Conservation (phyloP, 2,797 vertebrate species). For the Myotis vivesi region DNA sequence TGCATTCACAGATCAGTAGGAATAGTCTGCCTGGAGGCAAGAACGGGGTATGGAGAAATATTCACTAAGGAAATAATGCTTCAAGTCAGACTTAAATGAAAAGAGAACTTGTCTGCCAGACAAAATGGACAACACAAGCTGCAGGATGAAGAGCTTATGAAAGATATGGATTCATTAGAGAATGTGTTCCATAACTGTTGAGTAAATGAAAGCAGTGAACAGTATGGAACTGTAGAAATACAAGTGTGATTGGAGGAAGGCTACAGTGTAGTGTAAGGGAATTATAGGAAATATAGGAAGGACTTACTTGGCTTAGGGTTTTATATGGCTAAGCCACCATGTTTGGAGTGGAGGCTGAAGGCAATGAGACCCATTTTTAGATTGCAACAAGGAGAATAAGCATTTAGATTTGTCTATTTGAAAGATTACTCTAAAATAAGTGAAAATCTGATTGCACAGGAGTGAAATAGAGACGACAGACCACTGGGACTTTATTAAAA, state of each 20-base stretch:
- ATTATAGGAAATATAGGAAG: neutral
- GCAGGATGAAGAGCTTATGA: neutral
- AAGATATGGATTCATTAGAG: neutral
- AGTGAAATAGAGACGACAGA: neutral
- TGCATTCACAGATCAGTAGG: neutral
- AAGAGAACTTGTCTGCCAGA: neutral
- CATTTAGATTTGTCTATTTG: neutral
- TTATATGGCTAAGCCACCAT: neutral
- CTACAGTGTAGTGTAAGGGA: neutral
- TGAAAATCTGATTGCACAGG: neutral
- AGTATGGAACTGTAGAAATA: neutral
- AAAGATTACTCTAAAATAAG: neutral
- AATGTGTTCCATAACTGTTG: neutral
- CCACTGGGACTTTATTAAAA: neutral
- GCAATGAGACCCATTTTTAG: fast-evolving
- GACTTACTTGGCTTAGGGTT: neutral
- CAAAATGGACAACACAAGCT: neutral
- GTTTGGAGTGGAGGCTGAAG: neutral
- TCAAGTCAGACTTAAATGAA: neutral
- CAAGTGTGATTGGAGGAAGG: neutral
- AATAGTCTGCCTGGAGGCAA: neutral
- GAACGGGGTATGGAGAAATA: neutral
- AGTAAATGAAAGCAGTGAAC: neutral
- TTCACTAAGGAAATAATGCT: neutral
- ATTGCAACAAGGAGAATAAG: neutral